Conservation (phyloP, 1,140 invertebrate species). For the Sweltsa coloradensis region DNA sequence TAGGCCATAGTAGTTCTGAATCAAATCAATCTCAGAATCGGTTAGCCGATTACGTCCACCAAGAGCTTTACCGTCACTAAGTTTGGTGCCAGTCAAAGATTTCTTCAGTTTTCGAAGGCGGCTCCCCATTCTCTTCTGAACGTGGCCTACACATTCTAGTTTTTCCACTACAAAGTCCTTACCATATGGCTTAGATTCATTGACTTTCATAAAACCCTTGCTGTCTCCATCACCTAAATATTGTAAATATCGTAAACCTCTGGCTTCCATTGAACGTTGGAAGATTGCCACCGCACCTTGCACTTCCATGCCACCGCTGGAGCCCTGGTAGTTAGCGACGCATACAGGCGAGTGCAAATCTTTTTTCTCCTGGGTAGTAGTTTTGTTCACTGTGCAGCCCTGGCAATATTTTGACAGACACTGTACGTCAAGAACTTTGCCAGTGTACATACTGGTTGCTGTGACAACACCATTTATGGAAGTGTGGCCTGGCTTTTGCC, state of each 20-base stretch:
- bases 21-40: constrained; percentile 9
- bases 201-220: background rate
- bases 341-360: constrained; percentile 4
- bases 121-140: constrained; percentile 13
- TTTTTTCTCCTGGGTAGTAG: constrained; percentile 10
- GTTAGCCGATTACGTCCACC: constrained; percentile 11
- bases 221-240: constrained; percentile 13
- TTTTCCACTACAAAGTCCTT: constrained; percentile 3
- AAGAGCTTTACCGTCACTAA: constrained; percentile 9
- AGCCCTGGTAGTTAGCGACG: constrained; percentile 6
- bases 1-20: constrained; percentile 15
- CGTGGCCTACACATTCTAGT: constrained; percentile 11
- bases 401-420: constrained; percentile 16
- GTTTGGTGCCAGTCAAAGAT: constrained; percentile 6
- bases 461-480: constrained; percentile 14
- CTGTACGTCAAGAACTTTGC: constrained; percentile 15
- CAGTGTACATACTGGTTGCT: constrained; percentile 13
- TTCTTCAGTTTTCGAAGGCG: constrained; percentile 10
- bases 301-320: constrained; percentile 11
- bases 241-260: constrained; percentile 6
- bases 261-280: background rate
- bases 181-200: constrained; percentile 3
- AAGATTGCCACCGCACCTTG: constrained; percentile 7
- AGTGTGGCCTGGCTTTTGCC: constrained; percentile 13
- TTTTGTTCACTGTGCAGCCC: too few species aligned